These are phyloP conservation scores for Oreohelix idahoensis DNA, from an alignment of 1,140 invertebrate species.

Conservation along the genomic window DNA sequence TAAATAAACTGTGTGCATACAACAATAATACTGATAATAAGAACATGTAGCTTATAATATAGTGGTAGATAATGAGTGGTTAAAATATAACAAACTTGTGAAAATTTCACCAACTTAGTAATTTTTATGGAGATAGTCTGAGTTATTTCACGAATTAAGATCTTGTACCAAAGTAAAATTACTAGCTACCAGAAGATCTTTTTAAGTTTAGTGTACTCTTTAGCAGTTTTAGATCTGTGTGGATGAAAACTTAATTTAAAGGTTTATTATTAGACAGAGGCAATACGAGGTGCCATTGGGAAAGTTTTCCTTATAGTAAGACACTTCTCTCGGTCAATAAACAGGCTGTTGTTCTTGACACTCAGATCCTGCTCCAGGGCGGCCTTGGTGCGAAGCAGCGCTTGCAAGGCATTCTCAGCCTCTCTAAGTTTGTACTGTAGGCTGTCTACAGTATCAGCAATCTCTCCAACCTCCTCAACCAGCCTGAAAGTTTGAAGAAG, in stretches of 20 bases:
- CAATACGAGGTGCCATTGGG: conserved; percentile 76
- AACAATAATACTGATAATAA: too few species aligned
- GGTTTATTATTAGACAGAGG: conserved; percentile 53
- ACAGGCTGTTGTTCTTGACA: conserved; percentile 90
- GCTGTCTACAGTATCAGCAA: conserved; percentile 69
- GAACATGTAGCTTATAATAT: too few species aligned
- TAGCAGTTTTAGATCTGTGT: background rate
- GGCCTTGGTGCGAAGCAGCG: conserved; percentile 85
- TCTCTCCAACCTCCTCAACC: conserved; percentile 72
- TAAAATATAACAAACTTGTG: too few species aligned
- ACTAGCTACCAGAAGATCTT: too few species aligned
- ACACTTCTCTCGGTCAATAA: conserved; percentile 95
- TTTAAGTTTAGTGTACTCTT: too few species aligned
- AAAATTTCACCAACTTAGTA: too few species aligned
- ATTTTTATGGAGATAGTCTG: too few species aligned
- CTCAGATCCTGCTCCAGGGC: conserved; percentile 89
- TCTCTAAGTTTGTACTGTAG: conserved; percentile 71
- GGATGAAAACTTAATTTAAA: background rate
- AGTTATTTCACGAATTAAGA: too few species aligned
- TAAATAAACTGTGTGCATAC: too few species aligned
- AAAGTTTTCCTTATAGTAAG: conserved; percentile 91
- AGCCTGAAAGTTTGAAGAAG: conserved; percentile 56
- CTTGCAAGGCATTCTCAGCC: conserved; percentile 80
- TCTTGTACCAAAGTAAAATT: too few species aligned
- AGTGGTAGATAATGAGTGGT: too few species aligned